These are phyloP conservation scores for Thaumatotibia leucotreta DNA, from an alignment of 1,140 invertebrate species.

Conservation along the genomic window DNA sequence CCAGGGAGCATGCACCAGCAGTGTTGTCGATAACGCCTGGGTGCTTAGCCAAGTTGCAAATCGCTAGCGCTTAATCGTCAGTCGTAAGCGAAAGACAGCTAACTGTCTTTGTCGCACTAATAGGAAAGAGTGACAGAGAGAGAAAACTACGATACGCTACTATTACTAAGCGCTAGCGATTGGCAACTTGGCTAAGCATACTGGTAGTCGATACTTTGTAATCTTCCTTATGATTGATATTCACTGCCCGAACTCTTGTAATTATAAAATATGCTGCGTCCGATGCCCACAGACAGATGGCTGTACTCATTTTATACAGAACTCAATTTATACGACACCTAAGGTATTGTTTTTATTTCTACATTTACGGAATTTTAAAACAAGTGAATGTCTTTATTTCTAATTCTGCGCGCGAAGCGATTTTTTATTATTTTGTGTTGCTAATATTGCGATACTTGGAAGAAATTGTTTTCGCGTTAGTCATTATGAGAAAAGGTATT, in stretches of 20 bases:
- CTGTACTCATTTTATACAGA: constrained; percentile 51
- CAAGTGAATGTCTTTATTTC: constrained; percentile 46
- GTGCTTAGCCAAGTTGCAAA: too few species aligned
- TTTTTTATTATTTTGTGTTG: constrained; percentile 52
- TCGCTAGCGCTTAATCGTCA: too few species aligned
- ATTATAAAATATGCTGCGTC: constrained; percentile 62
- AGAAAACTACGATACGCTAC: too few species aligned
- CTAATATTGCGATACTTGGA: constrained; percentile 62
- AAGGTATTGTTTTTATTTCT: constrained; percentile 61
- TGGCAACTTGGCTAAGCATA: too few species aligned
- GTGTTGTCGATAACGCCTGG: too few species aligned
- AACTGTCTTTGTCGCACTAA: too few species aligned
- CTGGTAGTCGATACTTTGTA: not conserved
- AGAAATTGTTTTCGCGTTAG: constrained; percentile 63
- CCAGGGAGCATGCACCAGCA: too few species aligned
- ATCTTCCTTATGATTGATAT: constrained; percentile 37
- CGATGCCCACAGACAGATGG: constrained; percentile 58
- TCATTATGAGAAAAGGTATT: constrained; percentile 34
- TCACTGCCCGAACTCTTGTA: constrained; percentile 48
- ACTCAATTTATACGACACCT: constrained; percentile 60
- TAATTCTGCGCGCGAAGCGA: constrained; percentile 45
- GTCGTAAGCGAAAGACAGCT: too few species aligned
- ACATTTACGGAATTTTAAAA: constrained; percentile 60
- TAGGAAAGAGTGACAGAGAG: too few species aligned
- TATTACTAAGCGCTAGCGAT: too few species aligned